These are phyloP conservation scores for Caloenas nicobarica DNA, from an alignment of 2,113 vertebrate genomes.

Conservation along the genomic window DNA sequence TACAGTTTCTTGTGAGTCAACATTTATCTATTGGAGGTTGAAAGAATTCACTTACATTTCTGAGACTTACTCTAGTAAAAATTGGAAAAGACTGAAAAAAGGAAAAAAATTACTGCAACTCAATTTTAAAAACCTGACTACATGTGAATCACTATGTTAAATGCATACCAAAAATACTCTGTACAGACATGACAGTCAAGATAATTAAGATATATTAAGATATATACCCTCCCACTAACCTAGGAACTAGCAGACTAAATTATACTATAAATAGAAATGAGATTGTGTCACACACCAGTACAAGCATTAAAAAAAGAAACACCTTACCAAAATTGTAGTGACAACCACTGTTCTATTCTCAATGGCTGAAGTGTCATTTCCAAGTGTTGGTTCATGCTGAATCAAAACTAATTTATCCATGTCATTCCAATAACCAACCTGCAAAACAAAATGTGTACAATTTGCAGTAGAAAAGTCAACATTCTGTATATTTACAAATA, in stretches of 20 bases:
- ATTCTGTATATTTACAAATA: neutral
- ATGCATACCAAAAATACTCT: neutral
- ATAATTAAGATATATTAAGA: conserved; percentile 12
- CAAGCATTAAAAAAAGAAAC: conserved; percentile 59
- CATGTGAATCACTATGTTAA: neutral
- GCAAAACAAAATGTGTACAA: neutral
- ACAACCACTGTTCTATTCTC: conserved; percentile 96
- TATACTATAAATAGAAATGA: conserved; percentile 26
- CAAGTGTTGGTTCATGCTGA: conserved; percentile 88
- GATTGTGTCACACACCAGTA: neutral
- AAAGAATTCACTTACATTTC: conserved; percentile 24
- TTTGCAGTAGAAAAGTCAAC: neutral
- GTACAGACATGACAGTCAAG: conserved; percentile 7
- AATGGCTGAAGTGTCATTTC: conserved; percentile 90
- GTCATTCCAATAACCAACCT: conserved; percentile 99
- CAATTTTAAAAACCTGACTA: neutral
- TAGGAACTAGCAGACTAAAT: conserved; percentile 19
- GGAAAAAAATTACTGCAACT: neutral
- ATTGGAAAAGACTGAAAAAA: conserved; percentile 6
- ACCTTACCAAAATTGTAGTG: conserved; percentile 97
- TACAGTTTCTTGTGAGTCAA: conserved; percentile 22
- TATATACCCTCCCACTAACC: neutral
- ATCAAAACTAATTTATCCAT: conserved; percentile 96
- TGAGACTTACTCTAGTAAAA: conserved; percentile 33
- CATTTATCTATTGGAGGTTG: conserved; percentile 37